These are phyloP conservation scores for Zaprionus lineosus DNA, from an alignment of 2,888 invertebrate species.

Conservation along the genomic window DNA sequence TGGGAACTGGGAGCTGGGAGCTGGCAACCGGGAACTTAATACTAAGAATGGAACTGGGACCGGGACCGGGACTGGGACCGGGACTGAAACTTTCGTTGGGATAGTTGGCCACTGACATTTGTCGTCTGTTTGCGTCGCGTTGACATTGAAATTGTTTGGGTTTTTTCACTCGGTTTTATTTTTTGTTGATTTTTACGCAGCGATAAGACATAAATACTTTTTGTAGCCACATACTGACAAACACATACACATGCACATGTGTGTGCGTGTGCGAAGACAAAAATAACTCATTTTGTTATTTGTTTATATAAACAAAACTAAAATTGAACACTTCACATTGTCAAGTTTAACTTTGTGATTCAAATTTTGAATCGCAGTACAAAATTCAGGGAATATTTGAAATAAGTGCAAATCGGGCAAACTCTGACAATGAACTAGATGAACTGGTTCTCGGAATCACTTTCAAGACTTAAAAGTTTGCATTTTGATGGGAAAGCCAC, in stretches of 20 bases:
- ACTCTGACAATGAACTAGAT: too few species aligned
- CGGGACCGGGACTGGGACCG: conserved; percentile 2
- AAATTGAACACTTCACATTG: conserved; percentile 41
- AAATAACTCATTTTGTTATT: conserved; percentile 61
- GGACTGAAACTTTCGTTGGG: conserved; percentile 10
- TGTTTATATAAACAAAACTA: conserved; percentile 71
- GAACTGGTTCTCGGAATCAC: too few species aligned
- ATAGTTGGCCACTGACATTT: conserved; percentile 72
- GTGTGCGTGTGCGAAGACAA: conserved; percentile 24
- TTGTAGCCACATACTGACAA: conserved; percentile 9
- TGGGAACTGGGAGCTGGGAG: conserved; percentile 14
- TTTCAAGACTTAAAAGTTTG: too few species aligned
- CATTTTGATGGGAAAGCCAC: too few species aligned
- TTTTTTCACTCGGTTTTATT: conserved; percentile 31
- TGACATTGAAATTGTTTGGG: conserved; percentile 78
- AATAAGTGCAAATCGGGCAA: too few species aligned
- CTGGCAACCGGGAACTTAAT: conserved; percentile 8
- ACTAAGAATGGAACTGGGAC: not conserved
- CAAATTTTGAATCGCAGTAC: too few species aligned
- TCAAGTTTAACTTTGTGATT: too few species aligned
- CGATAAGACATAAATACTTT: conserved; percentile 70
- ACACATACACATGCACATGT: conserved; percentile 12
- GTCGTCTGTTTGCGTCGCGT: conserved; percentile 52
- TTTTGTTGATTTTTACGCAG: conserved; percentile 73
- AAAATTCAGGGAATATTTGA: too few species aligned